Percentiles rank a stretch among this genome's conserved stretches.
Evolutionary conservation across 2,888 invertebrate genomes (phyloP).

Genomic region (Leptarthrus brevirostris): DNA sequence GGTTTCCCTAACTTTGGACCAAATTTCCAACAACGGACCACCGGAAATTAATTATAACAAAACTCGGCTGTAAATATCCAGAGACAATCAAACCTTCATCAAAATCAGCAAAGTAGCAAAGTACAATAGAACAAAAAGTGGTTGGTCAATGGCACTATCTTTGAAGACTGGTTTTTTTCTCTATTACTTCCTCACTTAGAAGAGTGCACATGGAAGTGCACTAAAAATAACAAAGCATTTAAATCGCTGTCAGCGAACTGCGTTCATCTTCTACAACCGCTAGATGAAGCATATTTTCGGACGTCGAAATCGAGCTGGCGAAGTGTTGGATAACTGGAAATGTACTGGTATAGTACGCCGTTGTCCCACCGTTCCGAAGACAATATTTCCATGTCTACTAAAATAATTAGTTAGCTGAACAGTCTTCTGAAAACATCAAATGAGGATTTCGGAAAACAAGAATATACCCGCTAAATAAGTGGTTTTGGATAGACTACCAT

Average conservation of each 20-base stretch:
- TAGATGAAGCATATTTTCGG: neutral
- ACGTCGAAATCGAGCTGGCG: neutral
- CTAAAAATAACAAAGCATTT: neutral
- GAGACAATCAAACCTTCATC: neutral
- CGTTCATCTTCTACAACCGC: neutral
- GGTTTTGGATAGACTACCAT: too few species aligned
- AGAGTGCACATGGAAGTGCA: neutral
- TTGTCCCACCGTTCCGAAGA: neutral
- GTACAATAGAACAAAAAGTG: neutral
- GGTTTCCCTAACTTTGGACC: too few species aligned
- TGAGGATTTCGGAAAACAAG: neutral
- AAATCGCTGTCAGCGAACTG: neutral
- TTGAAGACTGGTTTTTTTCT: neutral
- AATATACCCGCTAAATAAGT: too few species aligned
- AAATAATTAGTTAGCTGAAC: neutral
- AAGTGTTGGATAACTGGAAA: neutral
- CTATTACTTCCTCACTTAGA: neutral
- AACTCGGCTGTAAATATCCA: neutral
- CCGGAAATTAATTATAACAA: neutral
- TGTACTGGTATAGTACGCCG: neutral
- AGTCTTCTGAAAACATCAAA: neutral
- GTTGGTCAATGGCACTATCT: neutral
- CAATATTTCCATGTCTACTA: neutral
- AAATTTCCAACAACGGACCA: too few species aligned
- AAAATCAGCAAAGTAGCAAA: neutral